A percentile compares a stretch with the other conserved stretches of the same genome.
Evolutionary conservation across 1,140 invertebrate species (phyloP).

Genomic region (Pissodes strobi): DNA sequence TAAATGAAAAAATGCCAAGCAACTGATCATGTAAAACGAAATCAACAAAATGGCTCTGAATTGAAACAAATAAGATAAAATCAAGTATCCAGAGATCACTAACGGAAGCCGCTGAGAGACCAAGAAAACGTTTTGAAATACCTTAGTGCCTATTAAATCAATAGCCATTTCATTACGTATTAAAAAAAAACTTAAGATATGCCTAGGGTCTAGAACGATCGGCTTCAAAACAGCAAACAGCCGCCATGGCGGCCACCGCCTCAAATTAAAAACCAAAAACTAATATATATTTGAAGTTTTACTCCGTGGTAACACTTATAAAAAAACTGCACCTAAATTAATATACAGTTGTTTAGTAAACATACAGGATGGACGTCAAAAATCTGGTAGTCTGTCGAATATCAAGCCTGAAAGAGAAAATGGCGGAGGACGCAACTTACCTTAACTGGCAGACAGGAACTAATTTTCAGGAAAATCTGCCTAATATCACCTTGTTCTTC

Average conservation of each 20-base stretch:
- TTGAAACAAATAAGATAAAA: neutral
- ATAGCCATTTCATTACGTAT: too few species aligned
- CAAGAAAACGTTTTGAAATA: too few species aligned
- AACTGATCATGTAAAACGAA: too few species aligned
- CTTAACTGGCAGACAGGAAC: slow-evolving; percentile 65
- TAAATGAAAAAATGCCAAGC: neutral
- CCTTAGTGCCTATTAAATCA: too few species aligned
- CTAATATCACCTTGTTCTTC: slow-evolving; percentile 61
- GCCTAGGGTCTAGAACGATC: too few species aligned
- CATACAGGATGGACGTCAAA: slow-evolving; percentile 40
- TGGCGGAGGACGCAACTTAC: slow-evolving; percentile 61
- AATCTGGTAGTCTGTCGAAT: slow-evolving; percentile 48
- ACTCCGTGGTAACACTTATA: neutral
- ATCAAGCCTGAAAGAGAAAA: slow-evolving; percentile 47
- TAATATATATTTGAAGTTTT: neutral
- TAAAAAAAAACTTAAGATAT: neutral
- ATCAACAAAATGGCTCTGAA: neutral
- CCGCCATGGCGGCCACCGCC: slow-evolving; percentile 3
- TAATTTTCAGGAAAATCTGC: slow-evolving; percentile 64
- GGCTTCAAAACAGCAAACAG: too few species aligned
- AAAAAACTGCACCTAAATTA: slow-evolving; percentile 1
- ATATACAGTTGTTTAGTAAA: slow-evolving; percentile 23
- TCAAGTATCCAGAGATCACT: too few species aligned
- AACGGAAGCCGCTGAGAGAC: too few species aligned
- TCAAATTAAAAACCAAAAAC: neutral